Conservation (phyloP, 2,888 invertebrate species). For the Epirrita christyi region DNA sequence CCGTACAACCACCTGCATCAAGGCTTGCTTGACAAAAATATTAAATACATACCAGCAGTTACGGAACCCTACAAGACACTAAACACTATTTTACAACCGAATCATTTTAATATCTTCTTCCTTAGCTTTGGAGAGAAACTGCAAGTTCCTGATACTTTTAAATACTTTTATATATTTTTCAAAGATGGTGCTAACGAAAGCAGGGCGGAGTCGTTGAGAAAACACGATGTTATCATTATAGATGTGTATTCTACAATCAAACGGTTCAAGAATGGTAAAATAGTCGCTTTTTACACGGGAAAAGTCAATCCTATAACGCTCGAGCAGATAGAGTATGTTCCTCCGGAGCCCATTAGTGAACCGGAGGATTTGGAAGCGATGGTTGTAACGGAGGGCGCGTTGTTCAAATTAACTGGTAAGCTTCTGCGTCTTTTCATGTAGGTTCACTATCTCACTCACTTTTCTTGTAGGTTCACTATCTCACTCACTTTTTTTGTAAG, state of each 20-base stretch:
- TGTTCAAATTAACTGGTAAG: slow-evolving; percentile 61
- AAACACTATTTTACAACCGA: slow-evolving; percentile 44
- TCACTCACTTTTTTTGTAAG: too few species aligned
- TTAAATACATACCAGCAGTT: slow-evolving; percentile 60
- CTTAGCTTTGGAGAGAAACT: slow-evolving; percentile 45
- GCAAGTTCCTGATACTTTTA: slow-evolving; percentile 43
- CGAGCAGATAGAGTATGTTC: slow-evolving; percentile 36
- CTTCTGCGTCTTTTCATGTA: not conserved
- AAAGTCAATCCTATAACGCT: slow-evolving; percentile 55
- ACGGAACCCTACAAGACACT: slow-evolving; percentile 53
- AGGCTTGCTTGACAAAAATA: slow-evolving; percentile 46
- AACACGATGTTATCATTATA: slow-evolving; percentile 61
- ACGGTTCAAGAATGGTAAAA: slow-evolving; percentile 45
- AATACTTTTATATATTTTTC: slow-evolving; percentile 63
- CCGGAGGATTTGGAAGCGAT: slow-evolving; percentile 44
- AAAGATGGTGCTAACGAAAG: slow-evolving; percentile 50
- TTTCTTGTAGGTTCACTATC: too few species aligned
- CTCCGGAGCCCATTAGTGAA: slow-evolving; percentile 26
- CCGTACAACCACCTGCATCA: slow-evolving; percentile 53
- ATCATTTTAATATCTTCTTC: slow-evolving; percentile 47
- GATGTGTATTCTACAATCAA: slow-evolving; percentile 51
- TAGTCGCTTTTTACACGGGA: slow-evolving; percentile 67
- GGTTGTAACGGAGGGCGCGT: slow-evolving; percentile 50
- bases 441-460: too few species aligned
- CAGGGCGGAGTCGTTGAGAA: slow-evolving; percentile 44